Conservation (phyloP, 2,113 vertebrate species). For the Heloderma charlesbogerti region DNA sequence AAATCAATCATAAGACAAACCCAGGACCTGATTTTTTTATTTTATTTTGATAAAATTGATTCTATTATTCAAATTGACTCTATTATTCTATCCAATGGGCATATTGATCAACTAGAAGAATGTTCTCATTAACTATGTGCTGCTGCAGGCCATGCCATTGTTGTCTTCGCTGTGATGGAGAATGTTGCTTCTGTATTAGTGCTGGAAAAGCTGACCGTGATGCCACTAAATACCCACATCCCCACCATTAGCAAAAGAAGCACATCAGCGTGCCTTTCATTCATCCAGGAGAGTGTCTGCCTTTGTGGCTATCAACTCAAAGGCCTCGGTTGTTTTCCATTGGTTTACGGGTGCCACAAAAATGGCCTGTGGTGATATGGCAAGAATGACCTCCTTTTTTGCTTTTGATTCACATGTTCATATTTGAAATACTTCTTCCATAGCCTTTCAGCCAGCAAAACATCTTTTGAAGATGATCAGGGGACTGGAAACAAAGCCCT, state of each 20-base stretch:
- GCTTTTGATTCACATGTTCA: not conserved
- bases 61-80: fast-evolving
- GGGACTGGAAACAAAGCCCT: no score
- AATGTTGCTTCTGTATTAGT: not conserved
- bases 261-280: not conserved
- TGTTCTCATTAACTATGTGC: not conserved
- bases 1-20: no score
- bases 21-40: not conserved
- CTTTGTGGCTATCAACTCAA: conserved; percentile 6
- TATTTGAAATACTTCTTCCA: not conserved
- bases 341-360: not conserved
- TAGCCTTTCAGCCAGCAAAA: not conserved
- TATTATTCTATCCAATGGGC: fast-evolving
- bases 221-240: not conserved
- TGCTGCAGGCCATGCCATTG: not conserved
- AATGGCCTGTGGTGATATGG: fast-evolving
- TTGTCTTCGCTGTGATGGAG: not conserved
- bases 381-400: not conserved
- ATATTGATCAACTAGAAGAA: not conserved
- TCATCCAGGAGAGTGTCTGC: not conserved
- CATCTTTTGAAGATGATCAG: no score
- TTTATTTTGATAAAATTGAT: no score
- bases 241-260: not conserved
- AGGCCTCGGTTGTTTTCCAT: not conserved
- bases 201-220: not conserved